These are phyloP conservation scores for Heterotilapia buettikoferi DNA, from an alignment of 2,113 vertebrate genomes.

Conservation along the genomic window DNA sequence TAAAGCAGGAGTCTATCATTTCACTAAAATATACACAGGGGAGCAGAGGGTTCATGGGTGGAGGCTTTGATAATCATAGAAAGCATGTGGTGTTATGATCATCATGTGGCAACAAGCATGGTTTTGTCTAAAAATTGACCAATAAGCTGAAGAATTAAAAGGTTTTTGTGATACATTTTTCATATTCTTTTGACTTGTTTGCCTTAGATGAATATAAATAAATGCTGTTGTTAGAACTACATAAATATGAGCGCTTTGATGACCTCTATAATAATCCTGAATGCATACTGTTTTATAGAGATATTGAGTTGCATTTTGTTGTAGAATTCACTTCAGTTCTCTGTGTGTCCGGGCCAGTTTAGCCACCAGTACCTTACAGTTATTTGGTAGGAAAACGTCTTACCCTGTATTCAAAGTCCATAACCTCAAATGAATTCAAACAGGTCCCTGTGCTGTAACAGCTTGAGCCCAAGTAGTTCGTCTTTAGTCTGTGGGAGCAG, in stretches of 20 bases:
- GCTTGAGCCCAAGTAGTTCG: background rate
- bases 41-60: background rate
- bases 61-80: background rate
- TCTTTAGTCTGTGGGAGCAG: background rate
- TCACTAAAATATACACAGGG: background rate
- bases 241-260: background rate
- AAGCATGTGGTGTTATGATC: background rate
- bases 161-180: background rate
- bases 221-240: background rate
- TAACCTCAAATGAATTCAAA: background rate
- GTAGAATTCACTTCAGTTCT: background rate
- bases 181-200: background rate
- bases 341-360: background rate
- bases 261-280: background rate
- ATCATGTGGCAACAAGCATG: conserved; percentile 12
- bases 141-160: background rate
- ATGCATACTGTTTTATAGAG: background rate
- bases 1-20: background rate
- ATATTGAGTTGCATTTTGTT: background rate
- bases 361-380: background rate
- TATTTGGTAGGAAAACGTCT: background rate
- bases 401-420: background rate
- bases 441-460: background rate
- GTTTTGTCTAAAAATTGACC: background rate
- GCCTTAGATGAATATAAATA: background rate